Evolutionary conservation across 2,113 vertebrate genomes (phyloP), one percentile per base, ranked within the genome.

Genomic region (Oreotrochilus melanogaster): DNA sequence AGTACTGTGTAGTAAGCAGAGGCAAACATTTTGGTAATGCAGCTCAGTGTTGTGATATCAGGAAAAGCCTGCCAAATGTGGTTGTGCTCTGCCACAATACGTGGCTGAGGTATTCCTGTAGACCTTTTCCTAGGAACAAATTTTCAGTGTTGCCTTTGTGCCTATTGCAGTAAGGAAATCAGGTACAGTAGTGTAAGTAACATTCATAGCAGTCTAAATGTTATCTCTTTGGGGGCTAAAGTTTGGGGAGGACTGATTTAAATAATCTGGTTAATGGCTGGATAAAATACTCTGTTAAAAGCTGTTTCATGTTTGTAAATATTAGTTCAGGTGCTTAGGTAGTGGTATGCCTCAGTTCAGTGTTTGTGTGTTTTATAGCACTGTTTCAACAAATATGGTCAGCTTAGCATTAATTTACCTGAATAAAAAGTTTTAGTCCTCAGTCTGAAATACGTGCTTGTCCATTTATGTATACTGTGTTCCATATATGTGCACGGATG

Each of bases 111-210:
- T 62, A 16, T 25, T 8, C 17, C 8, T 7, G 7, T 47, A 54
- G 19, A 62, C 8, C 1, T 81, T 53, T n/a, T 45, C 13, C 13
- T 62, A 17, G 21, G 10, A 76, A 16, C 2, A 39, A 9, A 43
- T 56, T 37, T 83, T 31, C 53, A 16, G 39, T 54, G 27, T 33
- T 61, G 31, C 42, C 19, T 25, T 58, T 33, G 19, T 43, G n/a
- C 17, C 23, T 4, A 0, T 18, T 60, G 15, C 0, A 0, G 19
- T 19, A 50, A 74, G 24, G 17, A 37, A 23, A 35, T 51, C 6
- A 30, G 14, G 67, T 78, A 54, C 2, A 27, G 4, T 4, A 58
- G 25, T 58, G 6, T 76, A 39, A 72, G 4, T n/a, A 51, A 53
- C 10, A 2, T 60, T 50, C 39, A 13, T 76, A 28, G 51, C 30